Evolutionary conservation across 2,888 invertebrate species (phyloP).

Genomic region (Mythimna lalbum): DNA sequence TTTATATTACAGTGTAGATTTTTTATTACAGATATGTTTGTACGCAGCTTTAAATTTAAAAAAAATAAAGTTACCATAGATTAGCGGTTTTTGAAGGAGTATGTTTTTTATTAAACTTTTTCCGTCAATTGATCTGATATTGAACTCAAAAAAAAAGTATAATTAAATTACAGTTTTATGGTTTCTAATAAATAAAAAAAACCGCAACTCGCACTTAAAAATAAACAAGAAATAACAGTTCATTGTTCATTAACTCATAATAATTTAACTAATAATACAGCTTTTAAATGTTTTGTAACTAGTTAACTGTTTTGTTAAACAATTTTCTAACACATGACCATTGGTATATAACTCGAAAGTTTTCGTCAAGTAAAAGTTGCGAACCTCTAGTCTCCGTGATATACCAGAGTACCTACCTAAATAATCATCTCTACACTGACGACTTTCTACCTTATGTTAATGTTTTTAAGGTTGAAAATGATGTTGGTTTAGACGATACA

Average conservation of each 20-base stretch:
- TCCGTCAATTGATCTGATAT: not conserved
- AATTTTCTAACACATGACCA: conserved; percentile 42
- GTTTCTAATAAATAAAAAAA: not conserved
- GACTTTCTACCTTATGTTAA: conserved; percentile 43
- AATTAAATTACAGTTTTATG: not conserved
- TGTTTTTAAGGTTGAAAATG: conserved; percentile 43
- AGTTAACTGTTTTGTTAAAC: conserved; percentile 29
- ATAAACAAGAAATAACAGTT: conserved; percentile 4
- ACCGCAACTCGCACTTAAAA: not conserved
- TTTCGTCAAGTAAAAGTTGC: conserved; percentile 65
- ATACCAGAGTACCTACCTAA: conserved; percentile 64
- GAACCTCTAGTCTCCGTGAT: conserved; percentile 57
- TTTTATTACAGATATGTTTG: no score
- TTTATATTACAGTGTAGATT: not conserved
- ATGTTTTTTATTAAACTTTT: not conserved
- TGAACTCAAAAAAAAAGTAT: not conserved
- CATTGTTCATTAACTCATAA: not conserved
- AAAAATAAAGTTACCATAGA: no score
- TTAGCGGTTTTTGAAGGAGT: not conserved
- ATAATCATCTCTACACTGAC: conserved; percentile 36
- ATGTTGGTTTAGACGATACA: conserved; percentile 6
- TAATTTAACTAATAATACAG: not conserved
- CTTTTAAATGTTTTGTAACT: conserved; percentile 2
- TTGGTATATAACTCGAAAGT: conserved; percentile 60
- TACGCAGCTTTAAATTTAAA: not conserved